Conservation (phyloP, 2,888 invertebrate genomes). For the Latheticus oryzae region DNA sequence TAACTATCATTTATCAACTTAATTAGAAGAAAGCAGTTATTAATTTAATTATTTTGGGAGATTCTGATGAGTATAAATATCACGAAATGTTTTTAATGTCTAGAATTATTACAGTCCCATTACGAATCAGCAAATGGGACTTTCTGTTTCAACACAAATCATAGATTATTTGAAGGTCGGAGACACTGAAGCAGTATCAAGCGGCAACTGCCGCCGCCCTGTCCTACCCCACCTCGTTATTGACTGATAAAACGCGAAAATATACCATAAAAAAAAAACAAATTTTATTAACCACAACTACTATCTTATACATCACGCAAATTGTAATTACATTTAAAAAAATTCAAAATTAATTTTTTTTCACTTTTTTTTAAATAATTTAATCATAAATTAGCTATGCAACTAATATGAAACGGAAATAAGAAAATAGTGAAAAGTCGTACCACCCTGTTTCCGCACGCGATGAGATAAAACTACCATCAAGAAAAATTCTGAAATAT, state of each 20-base stretch:
- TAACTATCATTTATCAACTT: background rate
- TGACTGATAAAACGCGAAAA: constrained; percentile 43
- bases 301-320: constrained; percentile 12
- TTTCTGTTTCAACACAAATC: constrained; percentile 24
- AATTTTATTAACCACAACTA: constrained; percentile 14
- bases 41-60: constrained; percentile 21
- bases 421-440: constrained; percentile 42
- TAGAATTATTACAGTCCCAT: constrained; percentile 8
- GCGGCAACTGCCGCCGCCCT: constrained; percentile 46
- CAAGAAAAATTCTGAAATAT: constrained; percentile 4
- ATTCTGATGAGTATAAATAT: constrained; percentile 15
- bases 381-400: background rate
- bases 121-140: constrained; percentile 12
- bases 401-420: constrained; percentile 29
- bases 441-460: constrained; percentile 43
- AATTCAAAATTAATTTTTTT: too few relatives aligned
- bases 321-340: constrained; percentile 3
- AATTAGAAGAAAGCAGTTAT: background rate
- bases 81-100: constrained; percentile 22
- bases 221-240: constrained; percentile 46
- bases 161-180: constrained; percentile 29
- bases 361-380: too few relatives aligned
- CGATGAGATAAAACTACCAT: constrained; percentile 10
- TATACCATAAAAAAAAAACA: constrained; percentile 45
- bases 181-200: constrained; percentile 29